Base-by-base conservation (phyloP, 2,113 vertebrate species). In the Neogobius melanostomus region DNA sequence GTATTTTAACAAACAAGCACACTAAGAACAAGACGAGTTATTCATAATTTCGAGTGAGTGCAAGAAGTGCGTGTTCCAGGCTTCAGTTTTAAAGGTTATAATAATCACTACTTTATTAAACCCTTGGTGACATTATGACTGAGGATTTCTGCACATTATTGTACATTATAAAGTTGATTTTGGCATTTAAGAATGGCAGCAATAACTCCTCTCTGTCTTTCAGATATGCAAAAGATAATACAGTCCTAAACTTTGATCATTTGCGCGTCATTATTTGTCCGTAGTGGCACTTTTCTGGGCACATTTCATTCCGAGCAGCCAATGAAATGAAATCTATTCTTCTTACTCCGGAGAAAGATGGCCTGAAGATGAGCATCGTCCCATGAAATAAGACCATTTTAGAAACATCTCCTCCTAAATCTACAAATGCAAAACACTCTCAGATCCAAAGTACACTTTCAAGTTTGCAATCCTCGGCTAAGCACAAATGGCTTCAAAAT, bases 341-440 rank as follows among this genome's bases (percentile, higher is more conserved):
- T 57, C 17, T 17, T 2, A 21, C 28, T 44, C 14, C 44, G 42
- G 59, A 8, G 44, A 7, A 44, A 45, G 59, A 61, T 10, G 59
- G 36, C 36, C 57, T 2, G 36, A 14, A 61, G 14, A n/a, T 45
- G 14, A 61, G 59, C 59, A 45, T 44, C n/a, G 15, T 44, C 42
- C 59, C 42, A n/a, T 44, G 42, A 61, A 44, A 61, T 61, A 44
- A 16, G 43, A 61, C 42, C 8, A 45, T 43, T 61, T 61, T n/a
- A 42, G n/a, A 45, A 44, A 44, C 36, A 45, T 11, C 10, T 6
- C 62, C 65, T n/a, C 11, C 7, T 15, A 11, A 59, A 59, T 56
- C 28, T 56, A 68, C 56, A 63, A 45, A 74, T 21, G n/a, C 21
- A 59, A 11, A 67, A 43, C 6, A 65, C 16, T 43, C 42, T 51